These are phyloP conservation scores for Clitarchus hookeri DNA, from an alignment of 2,888 invertebrate species.

Conservation along the genomic window DNA sequence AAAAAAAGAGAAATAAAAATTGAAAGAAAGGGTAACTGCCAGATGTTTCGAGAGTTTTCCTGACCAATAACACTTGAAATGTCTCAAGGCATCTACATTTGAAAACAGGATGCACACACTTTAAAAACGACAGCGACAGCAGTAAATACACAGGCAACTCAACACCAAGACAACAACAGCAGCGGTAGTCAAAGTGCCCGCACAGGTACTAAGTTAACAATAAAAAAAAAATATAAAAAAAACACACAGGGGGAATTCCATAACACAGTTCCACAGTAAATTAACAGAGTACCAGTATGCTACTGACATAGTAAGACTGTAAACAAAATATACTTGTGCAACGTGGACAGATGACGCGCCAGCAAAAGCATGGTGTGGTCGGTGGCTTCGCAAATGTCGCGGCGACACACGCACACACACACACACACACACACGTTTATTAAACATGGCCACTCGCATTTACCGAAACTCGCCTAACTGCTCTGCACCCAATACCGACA, in stretches of 20 bases:
- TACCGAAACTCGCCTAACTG: too few species aligned
- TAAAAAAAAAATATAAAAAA: too few species aligned
- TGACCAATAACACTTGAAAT: background rate
- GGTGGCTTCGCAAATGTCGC: background rate
- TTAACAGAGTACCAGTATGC: background rate
- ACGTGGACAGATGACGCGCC: background rate
- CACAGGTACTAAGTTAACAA: background rate
- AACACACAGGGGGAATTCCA: background rate
- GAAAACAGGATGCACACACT: background rate
- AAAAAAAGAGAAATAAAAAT: constrained; percentile 38
- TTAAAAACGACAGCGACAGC: background rate
- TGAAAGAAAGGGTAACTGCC: constrained; percentile 34
- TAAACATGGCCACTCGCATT: too few species aligned
- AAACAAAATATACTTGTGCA: too few species aligned
- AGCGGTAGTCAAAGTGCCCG: background rate
- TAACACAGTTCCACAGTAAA: background rate
- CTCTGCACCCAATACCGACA: too few species aligned
- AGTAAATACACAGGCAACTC: background rate
- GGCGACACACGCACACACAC: too few species aligned
- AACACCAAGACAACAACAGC: background rate
- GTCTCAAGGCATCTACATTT: background rate
- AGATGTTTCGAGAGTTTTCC: constrained; percentile 22
- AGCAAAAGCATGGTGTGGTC: background rate
- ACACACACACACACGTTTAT: too few species aligned
- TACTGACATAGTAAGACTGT: background rate